A percentile compares a stretch with the other conserved stretches of the same genome.
Evolutionary conservation across 2,113 vertebrate genomes (phyloP).

Genomic region (Toxotes jaculatrix): DNA sequence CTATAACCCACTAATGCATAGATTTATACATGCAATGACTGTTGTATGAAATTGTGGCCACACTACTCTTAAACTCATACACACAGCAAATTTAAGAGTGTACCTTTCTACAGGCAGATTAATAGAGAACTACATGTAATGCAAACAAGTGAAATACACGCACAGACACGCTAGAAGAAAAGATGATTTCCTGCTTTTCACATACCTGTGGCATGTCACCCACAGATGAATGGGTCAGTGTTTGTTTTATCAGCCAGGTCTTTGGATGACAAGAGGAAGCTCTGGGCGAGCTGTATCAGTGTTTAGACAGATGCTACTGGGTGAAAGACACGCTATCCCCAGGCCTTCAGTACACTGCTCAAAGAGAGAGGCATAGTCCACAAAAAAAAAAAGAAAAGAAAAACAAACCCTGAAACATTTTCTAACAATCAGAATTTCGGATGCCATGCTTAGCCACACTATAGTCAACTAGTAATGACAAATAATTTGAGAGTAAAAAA

Average conservation of each 20-base stretch:
- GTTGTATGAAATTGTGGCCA: not conserved
- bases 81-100: not conserved
- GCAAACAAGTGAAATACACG: not conserved
- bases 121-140: not conserved
- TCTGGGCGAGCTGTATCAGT: constrained; percentile 78
- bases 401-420: not conserved
- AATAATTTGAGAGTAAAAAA: not conserved
- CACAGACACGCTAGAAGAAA: constrained; percentile 4
- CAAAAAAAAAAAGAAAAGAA: not conserved
- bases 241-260: constrained; percentile 80
- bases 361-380: constrained; percentile 12
- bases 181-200: constrained; percentile 73
- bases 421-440: not conserved
- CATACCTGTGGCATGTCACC: constrained; percentile 65
- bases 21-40: not conserved
- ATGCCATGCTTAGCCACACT: not conserved
- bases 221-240: constrained; percentile 76
- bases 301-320: constrained; percentile 82
- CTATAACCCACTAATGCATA: not conserved
- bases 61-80: not conserved
- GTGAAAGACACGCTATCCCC: constrained; percentile 48
- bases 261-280: constrained; percentile 76
- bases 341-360: constrained; percentile 26
- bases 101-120: not conserved
- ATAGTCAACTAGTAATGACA: not conserved